Evolutionary conservation across 1,140 invertebrate genomes (phyloP).

Genomic region (Apis florea): DNA sequence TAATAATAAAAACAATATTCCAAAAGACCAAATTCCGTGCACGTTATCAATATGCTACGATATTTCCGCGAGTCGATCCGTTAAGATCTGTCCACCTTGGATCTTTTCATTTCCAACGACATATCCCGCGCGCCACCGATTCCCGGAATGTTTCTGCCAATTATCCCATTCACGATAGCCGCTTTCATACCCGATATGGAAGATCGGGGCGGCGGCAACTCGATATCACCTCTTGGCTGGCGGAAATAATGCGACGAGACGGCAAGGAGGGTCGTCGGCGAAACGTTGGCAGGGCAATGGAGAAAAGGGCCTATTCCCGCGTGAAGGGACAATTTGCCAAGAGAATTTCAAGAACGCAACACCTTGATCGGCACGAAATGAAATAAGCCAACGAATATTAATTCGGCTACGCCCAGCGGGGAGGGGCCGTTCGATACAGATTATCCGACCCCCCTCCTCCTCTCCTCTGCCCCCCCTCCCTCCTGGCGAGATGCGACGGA

Average conservation of each 20-base stretch:
- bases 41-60: too few relatives aligned
- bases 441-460: conserved; percentile 51
- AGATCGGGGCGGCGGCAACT: conserved; percentile 49
- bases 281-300: neutral
- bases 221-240: conserved; percentile 35
- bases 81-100: too few relatives aligned
- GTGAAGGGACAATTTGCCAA: conserved; percentile 62
- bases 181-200: neutral
- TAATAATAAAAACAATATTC: too few relatives aligned
- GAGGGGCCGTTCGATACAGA: conserved; percentile 54
- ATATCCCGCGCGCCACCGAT: conserved; percentile 37
- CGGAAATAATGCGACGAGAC: conserved; percentile 59
- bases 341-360: conserved; percentile 68
- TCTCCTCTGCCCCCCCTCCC: too few relatives aligned
- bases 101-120: conserved; percentile 37
- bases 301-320: conserved; percentile 37
- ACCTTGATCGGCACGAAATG: conserved; percentile 66
- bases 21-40: too few relatives aligned
- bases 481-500: neutral
- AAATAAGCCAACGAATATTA: conserved; percentile 71
- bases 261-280: neutral
- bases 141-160: conserved; percentile 62
- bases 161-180: conserved; percentile 50
- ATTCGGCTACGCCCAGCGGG: conserved; percentile 53
- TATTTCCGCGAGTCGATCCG: too few relatives aligned